Conservation (phyloP, 2,797 vertebrate genomes). For the Muscicapa striata region DNA sequence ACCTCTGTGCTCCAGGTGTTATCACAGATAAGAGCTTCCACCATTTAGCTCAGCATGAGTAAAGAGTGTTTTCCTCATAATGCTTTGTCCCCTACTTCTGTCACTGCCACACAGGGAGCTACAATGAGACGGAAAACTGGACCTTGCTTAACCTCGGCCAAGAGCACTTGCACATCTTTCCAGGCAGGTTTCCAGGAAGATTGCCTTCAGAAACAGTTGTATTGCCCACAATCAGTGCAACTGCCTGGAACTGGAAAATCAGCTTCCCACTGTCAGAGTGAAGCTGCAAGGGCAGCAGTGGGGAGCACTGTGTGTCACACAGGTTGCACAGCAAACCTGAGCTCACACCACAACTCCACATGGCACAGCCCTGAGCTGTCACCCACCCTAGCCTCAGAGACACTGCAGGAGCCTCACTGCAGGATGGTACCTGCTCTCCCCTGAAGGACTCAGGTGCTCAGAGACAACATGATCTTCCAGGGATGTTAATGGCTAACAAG, state of each 20-base stretch:
- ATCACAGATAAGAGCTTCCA: background rate
- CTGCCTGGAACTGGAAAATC: background rate
- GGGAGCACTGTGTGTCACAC: background rate
- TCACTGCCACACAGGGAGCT: background rate
- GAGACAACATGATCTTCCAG: background rate
- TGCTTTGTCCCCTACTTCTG: background rate
- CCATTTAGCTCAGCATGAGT: background rate
- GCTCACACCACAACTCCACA: rapidly evolving
- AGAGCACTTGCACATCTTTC: background rate
- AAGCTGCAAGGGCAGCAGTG: rapidly evolving
- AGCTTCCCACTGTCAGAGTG: background rate
- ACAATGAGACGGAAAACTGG: background rate
- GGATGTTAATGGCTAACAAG: background rate
- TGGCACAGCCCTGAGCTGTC: background rate
- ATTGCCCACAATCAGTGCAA: background rate
- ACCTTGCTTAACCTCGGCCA: background rate
- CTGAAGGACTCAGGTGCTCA: background rate
- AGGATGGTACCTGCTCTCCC: rapidly evolving
- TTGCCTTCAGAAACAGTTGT: background rate
- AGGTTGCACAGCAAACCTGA: rapidly evolving
- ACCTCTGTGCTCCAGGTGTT: background rate
- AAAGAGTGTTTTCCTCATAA: background rate
- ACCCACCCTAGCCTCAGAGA: rapidly evolving
- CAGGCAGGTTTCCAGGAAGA: background rate
- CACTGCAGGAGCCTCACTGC: background rate